Evolutionary conservation across 2,888 invertebrate species (phyloP).

Genomic region (Perithous albicinctus): DNA sequence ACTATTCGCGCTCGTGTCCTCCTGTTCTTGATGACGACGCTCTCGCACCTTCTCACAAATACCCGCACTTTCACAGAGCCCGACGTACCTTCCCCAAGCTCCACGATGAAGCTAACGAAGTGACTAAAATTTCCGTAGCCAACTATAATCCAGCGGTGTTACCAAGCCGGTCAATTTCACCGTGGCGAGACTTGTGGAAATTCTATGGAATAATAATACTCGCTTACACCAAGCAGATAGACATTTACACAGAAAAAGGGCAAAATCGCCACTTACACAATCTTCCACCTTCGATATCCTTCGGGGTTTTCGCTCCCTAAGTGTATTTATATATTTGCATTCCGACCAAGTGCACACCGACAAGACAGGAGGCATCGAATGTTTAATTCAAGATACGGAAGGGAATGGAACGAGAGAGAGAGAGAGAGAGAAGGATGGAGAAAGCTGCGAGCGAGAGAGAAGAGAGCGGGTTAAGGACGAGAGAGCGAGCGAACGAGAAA

Average conservation of each 20-base stretch:
- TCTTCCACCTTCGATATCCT: slow-evolving; percentile 48
- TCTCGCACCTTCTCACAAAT: slow-evolving; percentile 51
- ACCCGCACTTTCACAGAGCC: slow-evolving; percentile 20
- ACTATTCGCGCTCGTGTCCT: slow-evolving; percentile 57
- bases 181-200: not conserved
- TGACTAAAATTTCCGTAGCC: not conserved
- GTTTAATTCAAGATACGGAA: slow-evolving; percentile 83
- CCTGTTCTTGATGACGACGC: slow-evolving; percentile 38
- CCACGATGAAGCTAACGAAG: slow-evolving; percentile 19
- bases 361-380: slow-evolving; percentile 84
- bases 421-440: slow-evolving; percentile 44
- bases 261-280: slow-evolving; percentile 40
- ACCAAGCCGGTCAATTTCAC: not conserved
- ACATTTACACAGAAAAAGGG: slow-evolving; percentile 52
- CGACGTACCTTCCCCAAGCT: not conserved
- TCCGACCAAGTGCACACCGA: slow-evolving; percentile 80
- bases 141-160: not conserved
- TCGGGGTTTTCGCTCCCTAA: slow-evolving; percentile 57
- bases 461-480: slow-evolving; percentile 58
- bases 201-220: slow-evolving; percentile 49
- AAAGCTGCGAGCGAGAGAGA: slow-evolving; percentile 18
- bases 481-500: slow-evolving; percentile 66
- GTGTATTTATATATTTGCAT: slow-evolving; percentile 80
- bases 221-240: slow-evolving; percentile 16
- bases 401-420: slow-evolving; percentile 46